Base-by-base conservation (phyloP, 2,888 invertebrate genomes). In the Branchipolynoe longqiensis region DNA sequence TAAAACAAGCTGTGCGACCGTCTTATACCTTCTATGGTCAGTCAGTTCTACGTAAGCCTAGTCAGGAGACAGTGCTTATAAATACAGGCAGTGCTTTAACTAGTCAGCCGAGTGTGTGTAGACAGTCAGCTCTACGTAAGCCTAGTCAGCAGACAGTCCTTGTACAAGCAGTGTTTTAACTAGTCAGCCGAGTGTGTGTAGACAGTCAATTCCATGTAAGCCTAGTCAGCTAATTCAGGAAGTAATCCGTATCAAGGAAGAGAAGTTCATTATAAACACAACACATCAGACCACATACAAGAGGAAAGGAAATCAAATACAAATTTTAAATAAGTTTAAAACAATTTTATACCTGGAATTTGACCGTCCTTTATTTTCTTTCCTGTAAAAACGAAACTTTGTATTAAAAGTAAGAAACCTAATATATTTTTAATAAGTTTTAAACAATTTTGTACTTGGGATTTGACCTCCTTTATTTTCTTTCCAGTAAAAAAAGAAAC, bases 291-390 rank as follows among this genome's bases (percentile, higher is more conserved):
- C 18, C 38, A 69, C 69, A 36, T 69, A 38, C 14, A 69, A 22
- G 38, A 38, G 38, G 38, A 69, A 38, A 36, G 14, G 36, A 69
- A 69, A 69, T 18, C 18, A 69, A 69, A 69, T 4, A 58, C 12
- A 18, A n/a, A 6, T 8, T 58, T 8, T 58, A 14, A 8, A 78
- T 78, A 78, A 78, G 78, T n/a, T n/a, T n/a, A n/a, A n/a, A n/a
- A n/a, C n/a, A n/a, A n/a, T n/a, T n/a, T n/a, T n/a, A n/a, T 78
- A 78, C 78, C 78, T 78, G 78, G 78, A 48, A 78, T 78, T 78
- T 78, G 78, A 78, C 41, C 54, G 54, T 78, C 78, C 78, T 78
- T 78, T 48, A 78, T 78, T 78, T 78, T 78, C 78, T 78, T 78
- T 28, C 78, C 78, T 78, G 78, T 48, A 78, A 78, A 78, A 69